phyloP scores from a whole-genome alignment of 1,140 invertebrate genomes.

The Pogonomyrmex barbatus region DNA sequence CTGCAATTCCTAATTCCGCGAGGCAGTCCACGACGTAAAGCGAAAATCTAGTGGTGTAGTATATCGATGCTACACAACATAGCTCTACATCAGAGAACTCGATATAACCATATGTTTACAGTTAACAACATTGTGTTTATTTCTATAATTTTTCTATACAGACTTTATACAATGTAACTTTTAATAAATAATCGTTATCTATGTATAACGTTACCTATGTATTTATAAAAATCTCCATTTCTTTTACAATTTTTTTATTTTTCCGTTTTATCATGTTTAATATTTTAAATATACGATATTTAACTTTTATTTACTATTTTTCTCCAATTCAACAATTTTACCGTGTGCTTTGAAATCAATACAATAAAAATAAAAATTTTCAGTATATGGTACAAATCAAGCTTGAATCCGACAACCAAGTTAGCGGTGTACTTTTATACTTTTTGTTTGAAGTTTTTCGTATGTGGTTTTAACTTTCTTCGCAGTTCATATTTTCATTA shows the following conservation, averaged over 20 bases:
- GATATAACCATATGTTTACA: background rate
- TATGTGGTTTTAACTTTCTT: background rate
- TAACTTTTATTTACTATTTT: slow-evolving; percentile 7
- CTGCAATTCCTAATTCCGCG: slow-evolving; percentile 73
- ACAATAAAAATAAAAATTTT: background rate
- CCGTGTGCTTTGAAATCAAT: background rate
- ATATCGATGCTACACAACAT: slow-evolving; percentile 45
- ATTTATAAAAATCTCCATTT: background rate
- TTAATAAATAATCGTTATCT: background rate
- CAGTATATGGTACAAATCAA: background rate
- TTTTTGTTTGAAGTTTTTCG: background rate
- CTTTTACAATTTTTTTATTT: background rate
- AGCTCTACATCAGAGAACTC: slow-evolving; percentile 17
- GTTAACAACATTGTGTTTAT: slow-evolving; percentile 14
- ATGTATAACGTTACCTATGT: background rate
- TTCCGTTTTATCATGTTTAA: background rate
- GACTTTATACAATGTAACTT: background rate
- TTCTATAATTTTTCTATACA: background rate
- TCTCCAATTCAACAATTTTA: background rate
- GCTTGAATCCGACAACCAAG: background rate
- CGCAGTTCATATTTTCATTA: background rate
- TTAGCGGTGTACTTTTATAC: background rate
- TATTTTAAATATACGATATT: background rate
- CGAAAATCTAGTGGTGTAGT: slow-evolving; percentile 56
- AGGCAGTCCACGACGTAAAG: slow-evolving; percentile 44